A percentile compares a stretch with the other conserved stretches of the same genome.
Evolutionary conservation across 2,113 vertebrate genomes (phyloP).

Genomic region (Tragelaphus imberbis): DNA sequence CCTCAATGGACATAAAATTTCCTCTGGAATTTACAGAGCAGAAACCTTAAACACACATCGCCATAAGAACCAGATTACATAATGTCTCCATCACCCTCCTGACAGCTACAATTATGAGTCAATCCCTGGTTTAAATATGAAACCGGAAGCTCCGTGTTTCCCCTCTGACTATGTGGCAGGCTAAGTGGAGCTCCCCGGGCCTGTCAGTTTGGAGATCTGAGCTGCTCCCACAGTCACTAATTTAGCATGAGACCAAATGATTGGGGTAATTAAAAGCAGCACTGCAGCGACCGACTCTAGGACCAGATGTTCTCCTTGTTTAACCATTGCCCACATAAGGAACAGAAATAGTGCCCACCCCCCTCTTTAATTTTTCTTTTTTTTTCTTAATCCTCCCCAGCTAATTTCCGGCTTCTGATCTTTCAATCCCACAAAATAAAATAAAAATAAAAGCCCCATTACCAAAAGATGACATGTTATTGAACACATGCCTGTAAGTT

Average conservation of each 20-base stretch:
- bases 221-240: constrained; percentile 76
- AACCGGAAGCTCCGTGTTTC: constrained; percentile 64
- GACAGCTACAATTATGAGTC: constrained; percentile 77
- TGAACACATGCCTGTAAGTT: constrained; percentile 52
- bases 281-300: constrained; percentile 65
- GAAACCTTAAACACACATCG: constrained; percentile 71
- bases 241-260: constrained; percentile 76
- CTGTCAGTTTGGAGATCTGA: constrained; percentile 71
- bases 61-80: constrained; percentile 72
- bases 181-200: constrained; percentile 55
- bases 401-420: constrained; percentile 76
- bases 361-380: constrained; percentile 38
- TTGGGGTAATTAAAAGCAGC: constrained; percentile 80
- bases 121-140: constrained; percentile 76
- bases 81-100: constrained; percentile 74
- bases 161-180: constrained; percentile 63
- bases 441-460: constrained; percentile 69
- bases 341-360: constrained; percentile 59
- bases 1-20: constrained; percentile 67
- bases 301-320: constrained; percentile 79
- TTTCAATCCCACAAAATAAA: constrained; percentile 64
- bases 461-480: constrained; percentile 67
- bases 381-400: constrained; percentile 54
- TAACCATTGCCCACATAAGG: constrained; percentile 68
- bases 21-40: constrained; percentile 71